phyloP scores from a whole-genome alignment of 2,113 vertebrate species.

The Odontesthes bonariensis region DNA sequence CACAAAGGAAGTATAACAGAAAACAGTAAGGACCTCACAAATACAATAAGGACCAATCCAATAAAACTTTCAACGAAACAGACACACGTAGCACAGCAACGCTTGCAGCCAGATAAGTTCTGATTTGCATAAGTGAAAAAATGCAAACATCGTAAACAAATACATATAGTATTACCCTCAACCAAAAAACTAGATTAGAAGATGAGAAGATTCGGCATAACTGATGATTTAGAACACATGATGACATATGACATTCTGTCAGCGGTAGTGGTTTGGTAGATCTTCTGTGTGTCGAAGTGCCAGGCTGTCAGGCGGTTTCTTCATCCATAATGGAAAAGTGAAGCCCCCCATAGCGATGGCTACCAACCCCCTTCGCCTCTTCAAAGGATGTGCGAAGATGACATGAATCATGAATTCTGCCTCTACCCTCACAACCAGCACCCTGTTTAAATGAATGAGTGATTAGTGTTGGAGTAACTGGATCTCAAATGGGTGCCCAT shows the following conservation, averaged over 20 bases:
- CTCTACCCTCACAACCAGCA: constrained; percentile 17
- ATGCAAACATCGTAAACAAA: neutral
- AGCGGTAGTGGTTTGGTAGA: neutral
- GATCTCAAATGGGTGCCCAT: neutral
- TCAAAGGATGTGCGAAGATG: constrained; percentile 71
- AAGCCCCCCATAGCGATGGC: constrained; percentile 29
- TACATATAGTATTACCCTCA: neutral
- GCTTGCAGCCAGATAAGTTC: no score
- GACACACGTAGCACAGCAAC: neutral
- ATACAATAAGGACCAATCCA: neutral
- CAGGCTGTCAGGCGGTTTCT: constrained; percentile 54
- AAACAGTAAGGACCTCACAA: neutral
- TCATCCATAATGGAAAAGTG: constrained; percentile 64
- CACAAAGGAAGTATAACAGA: neutral
- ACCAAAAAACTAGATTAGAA: rapidly evolving
- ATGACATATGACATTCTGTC: neutral
- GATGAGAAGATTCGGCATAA: constrained; percentile 10
- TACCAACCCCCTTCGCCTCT: constrained; percentile 56
- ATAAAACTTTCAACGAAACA: no score
- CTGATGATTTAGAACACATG: neutral
- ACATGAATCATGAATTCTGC: constrained; percentile 73
- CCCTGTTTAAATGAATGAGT: constrained; percentile 34
- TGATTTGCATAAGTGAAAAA: neutral
- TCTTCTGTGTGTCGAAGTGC: neutral
- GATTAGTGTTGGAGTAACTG: constrained; percentile 24